phyloP scores from a whole-genome alignment of 2,888 invertebrate genomes.

The Ectropis crepuscularia region DNA sequence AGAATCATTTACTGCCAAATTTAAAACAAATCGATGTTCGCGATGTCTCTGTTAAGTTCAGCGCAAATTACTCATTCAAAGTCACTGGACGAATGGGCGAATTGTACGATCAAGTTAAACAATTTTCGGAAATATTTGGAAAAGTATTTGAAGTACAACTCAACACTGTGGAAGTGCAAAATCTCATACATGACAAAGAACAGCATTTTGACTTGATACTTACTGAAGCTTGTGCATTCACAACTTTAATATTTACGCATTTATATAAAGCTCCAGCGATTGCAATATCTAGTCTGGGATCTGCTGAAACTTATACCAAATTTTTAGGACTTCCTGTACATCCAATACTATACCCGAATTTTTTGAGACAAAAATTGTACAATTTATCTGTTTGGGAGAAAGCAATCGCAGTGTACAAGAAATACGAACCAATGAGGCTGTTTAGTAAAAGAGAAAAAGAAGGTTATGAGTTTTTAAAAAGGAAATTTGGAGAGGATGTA shows the following conservation, averaged over 20 bases:
- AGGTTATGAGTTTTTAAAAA: slow-evolving; percentile 34
- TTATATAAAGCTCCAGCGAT: slow-evolving; percentile 59
- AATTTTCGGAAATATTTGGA: slow-evolving; percentile 20
- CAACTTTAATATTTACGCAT: slow-evolving; percentile 50
- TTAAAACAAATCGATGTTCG: slow-evolving; percentile 65
- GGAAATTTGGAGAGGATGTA: slow-evolving; percentile 46
- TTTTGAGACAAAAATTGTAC: slow-evolving; percentile 40
- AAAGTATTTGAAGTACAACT: slow-evolving; percentile 41
- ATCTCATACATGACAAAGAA: slow-evolving; percentile 44
- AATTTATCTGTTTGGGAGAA: slow-evolving; percentile 55
- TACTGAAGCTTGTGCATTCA: slow-evolving; percentile 49
- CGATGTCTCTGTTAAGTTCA: slow-evolving; percentile 48
- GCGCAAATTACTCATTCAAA: not conserved
- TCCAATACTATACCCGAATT: slow-evolving; percentile 51
- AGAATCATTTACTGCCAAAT: slow-evolving; percentile 51
- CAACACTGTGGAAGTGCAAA: slow-evolving; percentile 42
- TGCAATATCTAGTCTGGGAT: slow-evolving; percentile 54
- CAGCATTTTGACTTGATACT: slow-evolving; percentile 55
- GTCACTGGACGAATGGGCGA: slow-evolving; percentile 21
- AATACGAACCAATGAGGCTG: not conserved
- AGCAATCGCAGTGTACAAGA: slow-evolving; percentile 39
- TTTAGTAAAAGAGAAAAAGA: too few relatives aligned
- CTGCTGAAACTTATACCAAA: slow-evolving; percentile 35
- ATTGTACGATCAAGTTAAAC: slow-evolving; percentile 32
- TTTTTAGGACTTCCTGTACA: slow-evolving; percentile 49